Evolutionary conservation across 2,113 vertebrate species (phyloP).

Genomic region (Passer domesticus): DNA sequence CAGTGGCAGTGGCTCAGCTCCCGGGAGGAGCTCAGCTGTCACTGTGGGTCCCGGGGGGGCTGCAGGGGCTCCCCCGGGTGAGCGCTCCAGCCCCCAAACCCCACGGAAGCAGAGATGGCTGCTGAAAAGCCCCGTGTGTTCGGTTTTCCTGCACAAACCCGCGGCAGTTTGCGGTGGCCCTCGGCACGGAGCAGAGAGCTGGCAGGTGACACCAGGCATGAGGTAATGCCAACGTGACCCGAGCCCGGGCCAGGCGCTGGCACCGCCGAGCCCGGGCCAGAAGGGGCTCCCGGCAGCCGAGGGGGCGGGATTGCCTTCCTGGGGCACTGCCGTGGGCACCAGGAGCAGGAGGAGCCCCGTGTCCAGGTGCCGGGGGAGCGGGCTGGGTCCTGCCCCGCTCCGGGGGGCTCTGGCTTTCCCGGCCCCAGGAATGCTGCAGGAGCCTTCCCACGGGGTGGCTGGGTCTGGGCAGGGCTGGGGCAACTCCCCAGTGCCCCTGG

Average conservation of each 20-base stretch:
- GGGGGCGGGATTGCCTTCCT: conserved; percentile 29
- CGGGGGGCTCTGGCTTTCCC: not conserved
- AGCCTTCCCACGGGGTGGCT: not conserved
- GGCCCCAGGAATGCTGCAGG: not conserved
- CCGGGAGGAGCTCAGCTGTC: not conserved
- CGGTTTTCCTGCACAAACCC: accelerated
- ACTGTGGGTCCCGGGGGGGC: too few relatives aligned
- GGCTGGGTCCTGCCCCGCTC: accelerated
- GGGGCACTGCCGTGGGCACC: not conserved
- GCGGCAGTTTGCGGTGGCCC: accelerated
- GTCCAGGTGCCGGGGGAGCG: not conserved
- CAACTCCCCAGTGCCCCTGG: accelerated
- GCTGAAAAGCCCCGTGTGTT: accelerated
- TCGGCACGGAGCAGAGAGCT: not conserved
- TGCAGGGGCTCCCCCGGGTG: too few relatives aligned
- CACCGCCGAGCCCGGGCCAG: not conserved
- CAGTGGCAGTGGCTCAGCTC: not conserved
- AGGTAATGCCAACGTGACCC: conserved; percentile 49
- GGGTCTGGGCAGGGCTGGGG: not conserved
- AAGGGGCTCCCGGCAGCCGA: conserved; percentile 4
- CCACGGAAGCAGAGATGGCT: not conserved
- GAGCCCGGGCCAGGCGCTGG: not conserved
- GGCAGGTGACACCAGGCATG: not conserved
- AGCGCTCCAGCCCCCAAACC: too few relatives aligned
- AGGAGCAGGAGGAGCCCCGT: not conserved